phyloP scores from a whole-genome alignment of 1,140 invertebrate species.

The Halictus rubicundus region DNA sequence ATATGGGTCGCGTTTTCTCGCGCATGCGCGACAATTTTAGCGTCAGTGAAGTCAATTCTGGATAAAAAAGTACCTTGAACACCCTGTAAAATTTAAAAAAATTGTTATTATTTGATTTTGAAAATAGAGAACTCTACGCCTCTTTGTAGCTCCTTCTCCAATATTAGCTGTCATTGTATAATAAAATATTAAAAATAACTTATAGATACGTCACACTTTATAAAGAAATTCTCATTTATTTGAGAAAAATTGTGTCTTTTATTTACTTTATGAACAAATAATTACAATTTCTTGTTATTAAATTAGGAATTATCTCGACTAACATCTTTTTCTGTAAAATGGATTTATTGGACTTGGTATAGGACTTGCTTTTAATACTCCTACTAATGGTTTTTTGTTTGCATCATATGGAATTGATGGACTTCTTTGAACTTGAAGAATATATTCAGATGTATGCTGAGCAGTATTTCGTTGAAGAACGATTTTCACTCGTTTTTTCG shows the following conservation, averaged over 20 bases:
- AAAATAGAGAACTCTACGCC: too few species aligned
- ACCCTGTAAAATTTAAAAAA: too few species aligned
- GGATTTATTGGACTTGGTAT: conserved; percentile 88
- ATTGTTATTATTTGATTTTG: too few species aligned
- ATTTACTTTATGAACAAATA: conserved; percentile 41
- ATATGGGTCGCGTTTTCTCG: too few species aligned
- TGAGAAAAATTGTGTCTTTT: conserved; percentile 4
- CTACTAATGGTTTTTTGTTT: conserved; percentile 83
- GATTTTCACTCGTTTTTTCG: conserved; percentile 84
- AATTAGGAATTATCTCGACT: conserved; percentile 30
- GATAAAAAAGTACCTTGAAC: too few species aligned
- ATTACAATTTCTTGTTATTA: conserved; percentile 14
- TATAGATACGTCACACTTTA: too few species aligned
- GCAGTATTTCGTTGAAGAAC: conserved; percentile 84
- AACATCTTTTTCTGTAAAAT: conserved; percentile 83
- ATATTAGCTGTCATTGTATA: too few species aligned
- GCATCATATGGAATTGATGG: conserved; percentile 88
- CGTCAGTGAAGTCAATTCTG: too few species aligned
- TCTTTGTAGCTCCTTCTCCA: too few species aligned
- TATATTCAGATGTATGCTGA: conserved; percentile 86
- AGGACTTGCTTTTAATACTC: conserved; percentile 85
- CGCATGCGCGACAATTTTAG: too few species aligned
- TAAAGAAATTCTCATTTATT: not conserved
- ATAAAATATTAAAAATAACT: too few species aligned
- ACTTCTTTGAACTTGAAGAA: conserved; percentile 84